Conservation (phyloP, 2,888 invertebrate species). For the Trachelus stipa region DNA sequence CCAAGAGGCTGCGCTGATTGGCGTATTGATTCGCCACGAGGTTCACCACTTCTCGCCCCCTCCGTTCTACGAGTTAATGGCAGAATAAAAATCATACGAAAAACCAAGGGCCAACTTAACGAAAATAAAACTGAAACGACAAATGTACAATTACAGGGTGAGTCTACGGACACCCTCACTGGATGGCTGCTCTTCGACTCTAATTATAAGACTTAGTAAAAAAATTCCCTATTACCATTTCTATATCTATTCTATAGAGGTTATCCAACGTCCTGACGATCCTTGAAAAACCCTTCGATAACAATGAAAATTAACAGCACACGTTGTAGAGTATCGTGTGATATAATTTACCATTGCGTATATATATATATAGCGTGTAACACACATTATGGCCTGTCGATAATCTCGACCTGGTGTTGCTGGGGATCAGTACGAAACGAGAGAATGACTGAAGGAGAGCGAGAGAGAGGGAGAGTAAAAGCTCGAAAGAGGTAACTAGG, state of each 20-base stretch:
- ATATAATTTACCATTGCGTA: constrained; percentile 2
- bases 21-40: not conserved
- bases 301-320: constrained; percentile 1
- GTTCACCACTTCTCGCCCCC: not conserved
- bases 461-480: not conserved
- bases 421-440: not conserved
- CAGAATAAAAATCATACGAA: not conserved
- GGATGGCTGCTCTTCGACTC: not conserved
- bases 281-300: not conserved
- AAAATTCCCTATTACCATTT: not conserved
- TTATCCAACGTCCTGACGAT: not conserved
- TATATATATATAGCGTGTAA: not conserved
- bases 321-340: not conserved
- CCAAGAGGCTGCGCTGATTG: not conserved
- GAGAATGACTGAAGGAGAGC: not conserved
- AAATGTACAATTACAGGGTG: not conserved
- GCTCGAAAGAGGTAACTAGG: not conserved
- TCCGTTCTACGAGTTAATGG: not conserved
- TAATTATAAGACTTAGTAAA: not conserved
- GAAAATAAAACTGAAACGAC: not conserved
- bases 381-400: constrained; percentile 10
- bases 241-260: too few relatives aligned
- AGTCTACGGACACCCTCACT: not conserved
- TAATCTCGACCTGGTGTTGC: constrained; percentile 2
- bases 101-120: not conserved